Evolutionary conservation across 1,140 invertebrate species (phyloP).

Genomic region (Macrocentrus cingulum): DNA sequence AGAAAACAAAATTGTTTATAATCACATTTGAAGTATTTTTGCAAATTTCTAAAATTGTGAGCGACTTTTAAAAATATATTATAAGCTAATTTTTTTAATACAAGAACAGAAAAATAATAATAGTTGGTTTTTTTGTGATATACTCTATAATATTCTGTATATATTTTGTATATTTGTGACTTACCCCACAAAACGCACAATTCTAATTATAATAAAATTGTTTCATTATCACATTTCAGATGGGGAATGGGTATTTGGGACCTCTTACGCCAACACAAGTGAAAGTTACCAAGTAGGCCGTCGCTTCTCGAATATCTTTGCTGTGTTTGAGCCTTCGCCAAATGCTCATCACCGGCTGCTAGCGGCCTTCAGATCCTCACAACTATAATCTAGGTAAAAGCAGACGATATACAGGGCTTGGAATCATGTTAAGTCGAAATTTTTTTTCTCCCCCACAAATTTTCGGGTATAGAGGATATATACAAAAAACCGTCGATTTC

Average conservation of each 20-base stretch:
- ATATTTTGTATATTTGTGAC: neutral
- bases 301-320: constrained; percentile 46
- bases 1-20: too few relatives aligned
- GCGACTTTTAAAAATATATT: too few relatives aligned
- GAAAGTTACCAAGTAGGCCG: constrained; percentile 59
- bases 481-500: too few relatives aligned
- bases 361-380: neutral
- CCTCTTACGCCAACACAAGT: constrained; percentile 56
- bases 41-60: too few relatives aligned
- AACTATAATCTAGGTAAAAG: constrained; percentile 22
- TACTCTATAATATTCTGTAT: too few relatives aligned
- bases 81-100: too few relatives aligned
- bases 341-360: constrained; percentile 40
- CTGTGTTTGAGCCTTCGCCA: constrained; percentile 47
- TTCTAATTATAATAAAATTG: constrained; percentile 16
- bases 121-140: too few relatives aligned
- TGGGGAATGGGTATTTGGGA: constrained; percentile 41
- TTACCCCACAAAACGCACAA: neutral
- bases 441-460: neutral
- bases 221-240: constrained; percentile 35
- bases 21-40: too few relatives aligned
- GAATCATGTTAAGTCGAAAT: neutral
- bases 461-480: neutral
- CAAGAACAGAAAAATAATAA: too few relatives aligned
- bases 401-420: constrained; percentile 3